Conservation (phyloP, 1,140 invertebrate species). For the Arctopsyche grandis region DNA sequence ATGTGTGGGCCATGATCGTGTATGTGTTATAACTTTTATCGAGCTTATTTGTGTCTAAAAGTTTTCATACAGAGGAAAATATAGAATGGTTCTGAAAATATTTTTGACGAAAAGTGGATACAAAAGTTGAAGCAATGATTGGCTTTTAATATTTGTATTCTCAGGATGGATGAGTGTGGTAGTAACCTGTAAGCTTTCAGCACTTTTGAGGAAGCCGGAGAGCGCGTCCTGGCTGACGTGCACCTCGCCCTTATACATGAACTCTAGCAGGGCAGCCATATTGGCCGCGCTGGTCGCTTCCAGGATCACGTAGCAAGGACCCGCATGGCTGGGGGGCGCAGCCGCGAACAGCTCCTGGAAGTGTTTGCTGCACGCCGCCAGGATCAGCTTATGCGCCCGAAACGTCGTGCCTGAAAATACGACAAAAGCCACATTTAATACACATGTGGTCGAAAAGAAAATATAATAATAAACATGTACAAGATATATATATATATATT, state of each 20-base stretch:
- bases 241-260: conserved; percentile 94
- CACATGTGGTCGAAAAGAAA: background rate
- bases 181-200: conserved; percentile 84
- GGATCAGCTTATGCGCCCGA: conserved; percentile 89
- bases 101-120: too few relatives aligned
- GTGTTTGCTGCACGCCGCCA: conserved; percentile 93
- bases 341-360: conserved; percentile 92
- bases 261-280: conserved; percentile 89
- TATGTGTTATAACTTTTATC: too few relatives aligned
- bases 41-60: too few relatives aligned
- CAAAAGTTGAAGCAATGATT: too few relatives aligned
- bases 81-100: too few relatives aligned
- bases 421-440: conserved; percentile 33
- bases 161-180: background rate
- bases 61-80: too few relatives aligned
- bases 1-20: too few relatives aligned
- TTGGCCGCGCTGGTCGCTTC: conserved; percentile 88
- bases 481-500: too few relatives aligned
- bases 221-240: conserved; percentile 90
- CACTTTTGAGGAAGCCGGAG: conserved; percentile 89
- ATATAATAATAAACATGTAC: background rate
- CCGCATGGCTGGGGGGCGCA: conserved; percentile 82
- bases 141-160: too few relatives aligned
- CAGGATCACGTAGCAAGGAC: conserved; percentile 84
- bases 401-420: conserved; percentile 83